A percentile compares a stretch with the other conserved stretches of the same genome.
These are phyloP conservation scores for Tangara arthus DNA, from an alignment of 2,797 vertebrate species.

Conservation along the genomic window DNA sequence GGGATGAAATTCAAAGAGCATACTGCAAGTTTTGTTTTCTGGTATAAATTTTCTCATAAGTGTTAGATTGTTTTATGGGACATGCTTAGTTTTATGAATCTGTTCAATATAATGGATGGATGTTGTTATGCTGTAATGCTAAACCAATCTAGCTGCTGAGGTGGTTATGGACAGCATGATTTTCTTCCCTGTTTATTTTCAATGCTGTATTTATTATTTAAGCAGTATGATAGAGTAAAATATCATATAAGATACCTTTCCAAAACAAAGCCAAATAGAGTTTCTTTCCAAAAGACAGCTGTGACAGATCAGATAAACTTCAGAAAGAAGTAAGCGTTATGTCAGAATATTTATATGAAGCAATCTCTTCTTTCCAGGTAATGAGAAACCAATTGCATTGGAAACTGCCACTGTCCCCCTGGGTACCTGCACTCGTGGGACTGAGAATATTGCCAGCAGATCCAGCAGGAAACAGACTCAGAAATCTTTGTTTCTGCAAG, in stretches of 20 bases:
- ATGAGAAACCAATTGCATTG: conserved; percentile 9
- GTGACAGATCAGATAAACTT: conserved; percentile 15
- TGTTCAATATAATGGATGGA: conserved; percentile 4
- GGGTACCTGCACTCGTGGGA: not conserved
- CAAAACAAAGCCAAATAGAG: not conserved
- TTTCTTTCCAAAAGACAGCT: conserved; percentile 6
- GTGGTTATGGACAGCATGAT: not conserved
- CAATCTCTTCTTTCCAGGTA: conserved; percentile 12
- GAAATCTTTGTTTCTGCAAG: conserved; percentile 8
- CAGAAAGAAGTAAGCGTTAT: not conserved
- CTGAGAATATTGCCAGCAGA: not conserved
- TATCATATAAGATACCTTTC: not conserved
- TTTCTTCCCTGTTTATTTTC: conserved; percentile 14
- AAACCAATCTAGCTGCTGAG: not conserved
- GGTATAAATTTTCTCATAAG: conserved; percentile 1
- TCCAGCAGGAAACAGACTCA: not conserved
- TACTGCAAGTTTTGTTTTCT: not conserved
- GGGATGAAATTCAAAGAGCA: conserved; percentile 14
- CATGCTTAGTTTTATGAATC: conserved; percentile 13
- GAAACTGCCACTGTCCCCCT: not conserved
- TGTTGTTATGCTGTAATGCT: not conserved
- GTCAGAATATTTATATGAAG: conserved; percentile 14
- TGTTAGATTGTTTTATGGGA: not conserved
- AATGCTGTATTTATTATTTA: conserved; percentile 45
- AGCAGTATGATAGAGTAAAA: not conserved